Percentiles rank a stretch among this genome's conserved stretches.
Conservation (phyloP, 2,888 invertebrate genomes). For the Xiphydria camelus region DNA sequence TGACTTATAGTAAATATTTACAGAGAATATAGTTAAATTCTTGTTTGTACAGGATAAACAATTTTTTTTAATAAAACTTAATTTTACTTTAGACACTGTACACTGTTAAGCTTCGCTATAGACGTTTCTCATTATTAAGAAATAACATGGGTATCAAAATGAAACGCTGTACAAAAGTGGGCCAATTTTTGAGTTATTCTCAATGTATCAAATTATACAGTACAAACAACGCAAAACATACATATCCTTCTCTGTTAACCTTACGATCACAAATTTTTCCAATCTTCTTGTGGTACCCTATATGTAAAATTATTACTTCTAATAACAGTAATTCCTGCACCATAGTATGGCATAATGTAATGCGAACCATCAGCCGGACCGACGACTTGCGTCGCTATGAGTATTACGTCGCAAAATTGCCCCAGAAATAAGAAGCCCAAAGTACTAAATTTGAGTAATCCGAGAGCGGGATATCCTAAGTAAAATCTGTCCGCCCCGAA, state of each 20-base stretch:
- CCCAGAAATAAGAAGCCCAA: conserved; percentile 96
- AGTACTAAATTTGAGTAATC: conserved; percentile 92
- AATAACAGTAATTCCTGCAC: conserved; percentile 81
- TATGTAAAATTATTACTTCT: conserved; percentile 84
- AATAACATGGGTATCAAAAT: no score
- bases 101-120: no score
- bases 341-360: conserved; percentile 91
- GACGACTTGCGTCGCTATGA: conserved; percentile 93
- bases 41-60: conserved; percentile 21
- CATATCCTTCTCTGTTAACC: no score
- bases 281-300: conserved; percentile 78
- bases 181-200: no score
- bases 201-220: no score
- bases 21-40: conserved; percentile 28
- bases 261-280: conserved; percentile 70
- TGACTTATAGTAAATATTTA: conserved; percentile 29
- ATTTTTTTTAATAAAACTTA: conserved; percentile 17
- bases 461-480: conserved; percentile 96
- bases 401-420: conserved; percentile 90
- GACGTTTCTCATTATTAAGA: no score
- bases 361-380: conserved; percentile 94
- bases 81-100: no score
- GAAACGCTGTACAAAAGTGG: no score
- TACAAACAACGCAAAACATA: no score
- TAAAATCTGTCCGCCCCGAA: conserved; percentile 98